Evolutionary conservation across 2,797 vertebrate species (phyloP).

Genomic region (Psittacula echo): DNA sequence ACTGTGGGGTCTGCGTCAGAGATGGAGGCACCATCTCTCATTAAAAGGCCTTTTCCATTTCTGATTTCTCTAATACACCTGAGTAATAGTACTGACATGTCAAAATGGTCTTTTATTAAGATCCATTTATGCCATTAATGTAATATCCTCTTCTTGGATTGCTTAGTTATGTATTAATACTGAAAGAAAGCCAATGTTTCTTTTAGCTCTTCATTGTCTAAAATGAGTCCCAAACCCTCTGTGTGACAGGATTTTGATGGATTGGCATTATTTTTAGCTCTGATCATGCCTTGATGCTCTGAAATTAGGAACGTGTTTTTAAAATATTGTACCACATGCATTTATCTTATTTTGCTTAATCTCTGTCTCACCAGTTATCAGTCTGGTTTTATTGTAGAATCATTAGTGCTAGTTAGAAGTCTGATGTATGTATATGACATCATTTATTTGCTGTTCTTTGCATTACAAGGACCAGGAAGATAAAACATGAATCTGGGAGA

Average conservation of each 20-base stretch:
- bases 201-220: constrained; percentile 12
- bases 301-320: constrained; percentile 28
- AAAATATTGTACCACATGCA: neutral
- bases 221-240: neutral
- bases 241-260: neutral
- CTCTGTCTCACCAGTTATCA: constrained; percentile 1
- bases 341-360: constrained; percentile 43
- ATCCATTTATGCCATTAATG: constrained; percentile 56
- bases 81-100: neutral
- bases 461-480: neutral
- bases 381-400: constrained; percentile 1
- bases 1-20: neutral
- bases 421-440: neutral
- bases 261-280: constrained; percentile 5
- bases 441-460: constrained; percentile 6
- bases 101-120: constrained; percentile 35
- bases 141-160: constrained; percentile 45
- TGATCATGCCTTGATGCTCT: neutral
- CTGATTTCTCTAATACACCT: neutral
- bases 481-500: neutral
- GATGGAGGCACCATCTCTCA: neutral
- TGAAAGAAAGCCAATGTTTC: neutral
- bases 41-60: neutral
- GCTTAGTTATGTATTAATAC: constrained; percentile 40
- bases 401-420: constrained; percentile 15